Conservation (phyloP, 2,888 invertebrate species). For the Parochlus steinenii region DNA sequence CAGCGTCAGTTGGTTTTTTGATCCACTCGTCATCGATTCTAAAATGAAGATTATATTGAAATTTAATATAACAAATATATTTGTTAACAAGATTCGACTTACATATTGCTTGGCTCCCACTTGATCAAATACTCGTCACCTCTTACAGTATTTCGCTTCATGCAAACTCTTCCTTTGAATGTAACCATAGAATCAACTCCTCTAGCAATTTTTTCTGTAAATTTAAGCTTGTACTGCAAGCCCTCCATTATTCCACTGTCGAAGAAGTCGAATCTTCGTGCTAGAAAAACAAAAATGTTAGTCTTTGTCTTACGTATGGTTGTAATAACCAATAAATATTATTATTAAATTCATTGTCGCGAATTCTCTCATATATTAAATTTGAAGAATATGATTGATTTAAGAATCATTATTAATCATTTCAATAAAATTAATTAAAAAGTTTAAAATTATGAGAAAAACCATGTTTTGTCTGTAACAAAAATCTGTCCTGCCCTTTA, state of each 20-base stretch:
- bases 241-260: conserved; percentile 88
- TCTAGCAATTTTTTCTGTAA: conserved; percentile 44
- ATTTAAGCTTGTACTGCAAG: conserved; percentile 62
- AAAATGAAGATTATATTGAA: too few species aligned
- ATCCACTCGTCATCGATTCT: conserved; percentile 11
- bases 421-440: too few species aligned
- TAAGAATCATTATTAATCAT: too few species aligned
- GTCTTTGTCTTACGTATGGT: too few species aligned
- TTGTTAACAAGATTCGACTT: conserved; percentile 34
- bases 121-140: conserved; percentile 59
- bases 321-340: too few species aligned
- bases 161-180: conserved; percentile 52
- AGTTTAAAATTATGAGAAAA: too few species aligned
- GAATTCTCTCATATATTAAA: too few species aligned
- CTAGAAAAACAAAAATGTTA: conserved; percentile 36
- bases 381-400: too few species aligned
- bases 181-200: conserved; percentile 48
- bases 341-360: too few species aligned
- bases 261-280: conserved; percentile 86
- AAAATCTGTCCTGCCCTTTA: too few species aligned
- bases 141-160: conserved; percentile 42
- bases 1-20: conserved; percentile 7
- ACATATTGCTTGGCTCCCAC: conserved; percentile 79
- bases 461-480: too few species aligned
- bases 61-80: too few species aligned